Evolutionary conservation across 2,113 vertebrate species (phyloP), one percentile per base, ranked within the genome.

Genomic region (Cyanocitta stelleri): DNA sequence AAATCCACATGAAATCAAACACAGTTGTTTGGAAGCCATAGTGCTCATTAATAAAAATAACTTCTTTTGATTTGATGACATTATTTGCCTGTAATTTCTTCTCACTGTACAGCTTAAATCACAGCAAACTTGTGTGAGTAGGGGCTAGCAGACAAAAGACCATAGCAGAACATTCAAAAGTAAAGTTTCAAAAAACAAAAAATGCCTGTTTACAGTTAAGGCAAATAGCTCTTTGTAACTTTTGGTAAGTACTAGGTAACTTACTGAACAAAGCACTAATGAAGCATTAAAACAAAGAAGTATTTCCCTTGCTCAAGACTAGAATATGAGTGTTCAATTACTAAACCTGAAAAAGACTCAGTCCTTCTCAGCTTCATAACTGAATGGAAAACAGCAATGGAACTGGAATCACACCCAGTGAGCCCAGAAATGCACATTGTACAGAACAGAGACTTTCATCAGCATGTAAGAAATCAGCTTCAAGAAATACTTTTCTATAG

Each of bases 171-270:
- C 48, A 27, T 32, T 63, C 13, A 82, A 83, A 88, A 86, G 4
- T 41, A 1, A 74, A 73, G 32, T 1, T 56, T n/a, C 24, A 43
- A 46, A 56, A 80, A 58, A 78, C 29, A 69, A 89, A 90, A 84
- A 81, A 41, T 10, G 43, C 8, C 33, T 67, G 30, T 58, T 73
- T 93, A 71, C 68, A 95, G 55, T 67, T 48, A 89, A 80, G 33
- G 43, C 44, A 83, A 87, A 94, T 23, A 56, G 63, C 26, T 87
- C 68, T 73, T 68, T 84, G 9, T 71, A 81, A 39, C n/a, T 91
- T 71, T 63, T 35, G 27, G 1, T 22, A 83, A 90, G 63, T 71
- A 67, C 14, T 55, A 84, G 20, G 8, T 61, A 87, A 64, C 46
- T 46, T 30, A 85, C 16, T 69, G 39, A 83, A 46, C 27, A 41